phyloP scores from a whole-genome alignment of 2,888 invertebrate genomes.

The Agrilus biguttatus region DNA sequence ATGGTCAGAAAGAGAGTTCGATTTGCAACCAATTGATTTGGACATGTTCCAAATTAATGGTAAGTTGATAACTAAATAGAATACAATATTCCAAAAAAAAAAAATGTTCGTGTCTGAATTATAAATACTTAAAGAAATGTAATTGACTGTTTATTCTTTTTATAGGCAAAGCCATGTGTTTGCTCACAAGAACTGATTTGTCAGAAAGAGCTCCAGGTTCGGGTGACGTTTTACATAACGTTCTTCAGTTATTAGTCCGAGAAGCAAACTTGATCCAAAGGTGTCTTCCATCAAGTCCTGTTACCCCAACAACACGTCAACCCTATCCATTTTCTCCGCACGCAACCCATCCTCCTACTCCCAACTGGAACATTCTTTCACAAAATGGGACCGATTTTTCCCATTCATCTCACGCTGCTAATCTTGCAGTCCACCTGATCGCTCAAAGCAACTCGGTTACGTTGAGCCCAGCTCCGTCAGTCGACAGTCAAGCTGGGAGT shows the following conservation, averaged over 20 bases:
- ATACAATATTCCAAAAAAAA: no score
- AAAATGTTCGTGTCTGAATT: background rate
- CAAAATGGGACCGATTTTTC: constrained; percentile 26
- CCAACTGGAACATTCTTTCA: constrained; percentile 47
- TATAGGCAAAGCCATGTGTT: constrained; percentile 77
- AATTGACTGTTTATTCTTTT: background rate
- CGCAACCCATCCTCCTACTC: constrained; percentile 60
- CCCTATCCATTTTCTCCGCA: constrained; percentile 66
- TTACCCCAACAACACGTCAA: constrained; percentile 65
- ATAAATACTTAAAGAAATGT: no score
- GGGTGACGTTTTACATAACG: constrained; percentile 88
- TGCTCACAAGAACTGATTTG: constrained; percentile 78
- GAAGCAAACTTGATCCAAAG: constrained; percentile 66
- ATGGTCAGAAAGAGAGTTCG: constrained; percentile 87
- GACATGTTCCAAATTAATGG: constrained; percentile 95
- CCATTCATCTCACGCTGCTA: constrained; percentile 37
- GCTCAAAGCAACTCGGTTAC: constrained; percentile 73
- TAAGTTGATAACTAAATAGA: constrained; percentile 22
- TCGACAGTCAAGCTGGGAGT: constrained; percentile 75
- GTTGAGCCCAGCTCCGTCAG: constrained; percentile 78
- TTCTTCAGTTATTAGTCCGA: constrained; percentile 72
- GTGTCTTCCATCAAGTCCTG: constrained; percentile 67
- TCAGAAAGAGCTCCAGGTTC: constrained; percentile 85
- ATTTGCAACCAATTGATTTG: constrained; percentile 80
- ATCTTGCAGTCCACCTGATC: constrained; percentile 57